Conservation (phyloP, 2,888 invertebrate genomes). For the Fragum sueziense region DNA sequence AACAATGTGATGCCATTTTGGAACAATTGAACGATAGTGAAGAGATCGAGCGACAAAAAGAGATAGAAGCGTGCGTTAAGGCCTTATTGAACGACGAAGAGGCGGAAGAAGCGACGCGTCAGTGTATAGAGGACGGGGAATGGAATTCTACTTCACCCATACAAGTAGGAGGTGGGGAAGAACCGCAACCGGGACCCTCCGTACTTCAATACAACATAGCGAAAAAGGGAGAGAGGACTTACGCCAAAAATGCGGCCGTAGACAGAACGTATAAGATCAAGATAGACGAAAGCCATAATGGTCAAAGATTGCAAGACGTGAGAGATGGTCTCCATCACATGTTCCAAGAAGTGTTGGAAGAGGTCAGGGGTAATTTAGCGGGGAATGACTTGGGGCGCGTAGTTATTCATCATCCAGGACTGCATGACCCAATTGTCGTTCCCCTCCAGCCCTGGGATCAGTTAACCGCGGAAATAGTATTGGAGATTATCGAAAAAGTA, state of each 20-base stretch:
- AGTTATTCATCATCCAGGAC: slow-evolving; percentile 44
- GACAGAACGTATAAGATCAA: slow-evolving; percentile 38
- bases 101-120: slow-evolving; percentile 4
- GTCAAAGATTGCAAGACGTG: slow-evolving; percentile 28
- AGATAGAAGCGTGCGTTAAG: slow-evolving; percentile 11
- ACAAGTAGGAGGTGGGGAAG: background rate
- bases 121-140: slow-evolving; percentile 26
- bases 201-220: slow-evolving; percentile 22
- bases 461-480: slow-evolving; percentile 23
- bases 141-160: too few species aligned
- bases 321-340: slow-evolving; percentile 25
- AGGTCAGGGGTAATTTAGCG: slow-evolving; percentile 27
- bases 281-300: slow-evolving; percentile 20
- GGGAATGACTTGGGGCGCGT: slow-evolving; percentile 41
- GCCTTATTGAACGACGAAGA: slow-evolving; percentile 18
- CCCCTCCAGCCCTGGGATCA: slow-evolving; percentile 51
- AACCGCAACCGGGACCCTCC: background rate
- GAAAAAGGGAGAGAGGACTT: slow-evolving; percentile 26
- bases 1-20: too few species aligned
- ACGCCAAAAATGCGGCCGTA: slow-evolving; percentile 39
- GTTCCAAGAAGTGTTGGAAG: slow-evolving; percentile 30
- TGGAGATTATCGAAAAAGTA: slow-evolving; percentile 43
- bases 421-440: slow-evolving; percentile 56
- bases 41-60: slow-evolving; percentile 25
- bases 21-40: too few species aligned